phyloP scores from a whole-genome alignment of 2,797 vertebrate genomes.

The Alauda arvensis region DNA sequence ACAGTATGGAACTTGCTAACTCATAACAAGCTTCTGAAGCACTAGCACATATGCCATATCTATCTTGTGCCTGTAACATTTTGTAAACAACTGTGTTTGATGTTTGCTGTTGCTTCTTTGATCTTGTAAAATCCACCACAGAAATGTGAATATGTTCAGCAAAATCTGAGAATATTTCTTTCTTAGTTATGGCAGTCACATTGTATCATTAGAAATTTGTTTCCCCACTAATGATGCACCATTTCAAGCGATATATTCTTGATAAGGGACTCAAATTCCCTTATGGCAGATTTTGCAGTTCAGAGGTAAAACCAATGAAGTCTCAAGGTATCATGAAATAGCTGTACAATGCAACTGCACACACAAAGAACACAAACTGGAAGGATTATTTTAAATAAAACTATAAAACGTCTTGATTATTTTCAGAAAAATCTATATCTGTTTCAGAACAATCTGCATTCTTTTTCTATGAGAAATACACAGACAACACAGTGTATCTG shows the following conservation, averaged over 20 bases:
- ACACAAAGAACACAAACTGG: neutral
- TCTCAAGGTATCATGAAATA: neutral
- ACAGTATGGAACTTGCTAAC: neutral
- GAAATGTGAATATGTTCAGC: neutral
- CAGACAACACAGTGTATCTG: neutral
- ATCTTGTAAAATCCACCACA: slow-evolving; percentile 21
- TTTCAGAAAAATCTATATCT: neutral
- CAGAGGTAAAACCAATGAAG: slow-evolving; percentile 1
- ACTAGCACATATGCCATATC: neutral
- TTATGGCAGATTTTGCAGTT: neutral
- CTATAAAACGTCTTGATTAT: neutral
- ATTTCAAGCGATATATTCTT: neutral
- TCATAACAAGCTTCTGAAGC: neutral
- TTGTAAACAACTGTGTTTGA: slow-evolving; percentile 19
- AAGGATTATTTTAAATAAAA: neutral
- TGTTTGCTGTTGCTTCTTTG: slow-evolving; percentile 25
- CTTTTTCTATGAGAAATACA: neutral
- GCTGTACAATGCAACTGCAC: neutral
- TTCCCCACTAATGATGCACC: neutral
- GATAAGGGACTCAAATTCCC: neutral
- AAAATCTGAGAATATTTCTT: neutral
- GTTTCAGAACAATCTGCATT: neutral
- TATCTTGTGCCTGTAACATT: neutral
- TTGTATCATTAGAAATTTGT: neutral
- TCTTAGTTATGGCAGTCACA: neutral